Evolutionary conservation across 1,140 invertebrate genomes (phyloP).

Genomic region (Leptoteleia sp.): DNA sequence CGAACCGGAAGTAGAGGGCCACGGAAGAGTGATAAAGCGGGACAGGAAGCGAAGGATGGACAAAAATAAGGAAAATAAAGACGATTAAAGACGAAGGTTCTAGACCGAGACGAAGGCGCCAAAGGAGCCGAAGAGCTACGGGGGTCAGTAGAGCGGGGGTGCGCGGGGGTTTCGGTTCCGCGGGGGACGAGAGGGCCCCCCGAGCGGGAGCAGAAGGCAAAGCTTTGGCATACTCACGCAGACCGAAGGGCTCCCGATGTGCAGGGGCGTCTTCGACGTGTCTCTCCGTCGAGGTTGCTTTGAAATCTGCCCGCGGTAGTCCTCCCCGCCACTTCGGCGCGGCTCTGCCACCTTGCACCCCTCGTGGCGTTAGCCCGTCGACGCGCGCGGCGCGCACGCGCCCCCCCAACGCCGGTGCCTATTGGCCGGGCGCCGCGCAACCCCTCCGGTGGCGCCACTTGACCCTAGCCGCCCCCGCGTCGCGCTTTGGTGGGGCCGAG

Average conservation of each 20-base stretch:
- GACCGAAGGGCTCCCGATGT: conserved; percentile 79
- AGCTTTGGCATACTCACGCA: conserved; percentile 76
- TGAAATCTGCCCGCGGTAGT: conserved; percentile 82
- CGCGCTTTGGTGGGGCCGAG: conserved; percentile 5
- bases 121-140: conserved; percentile 17
- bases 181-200: conserved; percentile 50
- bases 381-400: conserved; percentile 65
- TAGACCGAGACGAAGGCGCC: conserved; percentile 34
- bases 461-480: conserved; percentile 54
- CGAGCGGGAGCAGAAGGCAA: conserved; percentile 52
- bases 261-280: conserved; percentile 80
- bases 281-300: conserved; percentile 81
- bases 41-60: conserved; percentile 6
- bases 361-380: conserved; percentile 45
- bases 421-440: conserved; percentile 75
- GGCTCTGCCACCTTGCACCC: conserved; percentile 65
- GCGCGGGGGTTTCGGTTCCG: conserved; percentile 28
- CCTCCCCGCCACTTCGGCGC: conserved; percentile 80
- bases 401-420: conserved; percentile 63
- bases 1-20: too few species aligned
- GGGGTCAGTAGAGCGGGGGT: conserved; percentile 36
- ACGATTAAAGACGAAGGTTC: conserved; percentile 28
- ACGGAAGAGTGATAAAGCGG: too few species aligned
- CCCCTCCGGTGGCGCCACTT: conserved; percentile 70
- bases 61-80: conserved; percentile 2